Base-by-base conservation (phyloP, 2,113 vertebrate species). In the Carollia perspicillata region DNA sequence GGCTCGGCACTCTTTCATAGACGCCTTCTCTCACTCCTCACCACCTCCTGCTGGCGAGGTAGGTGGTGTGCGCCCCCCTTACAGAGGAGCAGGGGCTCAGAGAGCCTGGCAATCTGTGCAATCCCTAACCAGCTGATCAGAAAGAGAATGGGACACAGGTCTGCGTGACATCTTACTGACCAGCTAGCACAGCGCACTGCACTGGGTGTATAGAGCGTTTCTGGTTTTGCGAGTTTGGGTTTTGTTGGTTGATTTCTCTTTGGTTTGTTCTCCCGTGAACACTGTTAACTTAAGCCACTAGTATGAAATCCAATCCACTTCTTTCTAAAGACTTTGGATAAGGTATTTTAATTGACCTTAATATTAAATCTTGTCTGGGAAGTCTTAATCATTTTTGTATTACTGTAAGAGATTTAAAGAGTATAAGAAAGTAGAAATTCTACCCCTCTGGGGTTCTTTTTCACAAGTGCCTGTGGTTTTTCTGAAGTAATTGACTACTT, bases 301-400 rank as follows among this genome's bases (percentile, higher is more conserved):
- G 55, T 55, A 40, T 33, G 80, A 90, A 95, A 79, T 75, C n/a
- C 63, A 92, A 79, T 3, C 37, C 30, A 55, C 33, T 94, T 85
- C 68, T 72, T 78, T 83, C 88, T 66, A 92, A 86, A 90, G 49
- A 84, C 60, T 93, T 92, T 79, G 79, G 17, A 33, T 72, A 60
- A 87, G 30, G 87, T 42, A 42, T 3, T 71, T 84, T 42, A 86
- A 40, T 47, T 79, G 22, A 89, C 4, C 20, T 95, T 90, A 94
- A 93, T 42, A 63, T 44, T 79, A 94, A 90, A 84, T 79, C 68
- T 86, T 87, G 77, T 47, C 53, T 75, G 22, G 42, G 80, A 58
- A 81, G 33, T 49, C 66, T 96, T 40, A 55, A 84, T 55, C 58
- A 55, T 69, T 95, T 78, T 65, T 81, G 90, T 63, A 78, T 72